These are phyloP conservation scores for Sebastolobus alascanus DNA, from an alignment of 2,797 vertebrate species.

Conservation along the genomic window DNA sequence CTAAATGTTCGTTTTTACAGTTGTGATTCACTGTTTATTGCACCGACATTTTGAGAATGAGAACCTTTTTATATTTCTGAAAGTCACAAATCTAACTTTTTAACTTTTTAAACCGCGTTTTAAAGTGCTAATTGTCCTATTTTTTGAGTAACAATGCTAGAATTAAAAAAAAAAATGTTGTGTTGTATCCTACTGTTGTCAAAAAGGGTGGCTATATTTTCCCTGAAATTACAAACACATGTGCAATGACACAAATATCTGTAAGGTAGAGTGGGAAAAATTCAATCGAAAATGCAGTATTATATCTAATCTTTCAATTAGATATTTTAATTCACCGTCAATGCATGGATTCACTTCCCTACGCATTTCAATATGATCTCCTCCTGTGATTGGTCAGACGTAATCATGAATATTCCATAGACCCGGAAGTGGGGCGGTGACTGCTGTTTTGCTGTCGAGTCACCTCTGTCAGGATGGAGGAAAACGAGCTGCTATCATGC, in stretches of 20 bases:
- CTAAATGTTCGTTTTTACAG: too few species aligned
- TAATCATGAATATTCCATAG: constrained; percentile 65
- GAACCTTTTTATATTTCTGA: too few species aligned
- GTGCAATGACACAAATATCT: not conserved
- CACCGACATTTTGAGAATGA: not conserved
- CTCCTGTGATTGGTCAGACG: constrained; percentile 64
- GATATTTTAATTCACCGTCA: not conserved
- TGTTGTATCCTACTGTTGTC: not conserved
- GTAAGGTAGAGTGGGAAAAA: not conserved
- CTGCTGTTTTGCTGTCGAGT: constrained; percentile 89
- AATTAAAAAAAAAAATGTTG: not conserved
- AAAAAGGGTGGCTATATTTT: not conserved
- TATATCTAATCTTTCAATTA: not conserved
- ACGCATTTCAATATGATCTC: constrained; percentile 32
- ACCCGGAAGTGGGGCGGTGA: constrained; percentile 88
- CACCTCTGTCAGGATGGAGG: constrained; percentile 88
- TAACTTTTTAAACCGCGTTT: not conserved
- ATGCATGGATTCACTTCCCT: constrained; percentile 3
- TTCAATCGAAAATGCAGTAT: not conserved
- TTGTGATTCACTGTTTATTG: not conserved
- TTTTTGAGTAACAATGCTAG: too few species aligned
- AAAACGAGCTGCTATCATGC: constrained; percentile 84
- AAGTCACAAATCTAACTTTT: too few species aligned
- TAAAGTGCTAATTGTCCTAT: not conserved
- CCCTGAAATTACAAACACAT: not conserved